Evolutionary conservation across 2,113 vertebrate genomes (phyloP).

Genomic region (Microcebus tavaratra): DNA sequence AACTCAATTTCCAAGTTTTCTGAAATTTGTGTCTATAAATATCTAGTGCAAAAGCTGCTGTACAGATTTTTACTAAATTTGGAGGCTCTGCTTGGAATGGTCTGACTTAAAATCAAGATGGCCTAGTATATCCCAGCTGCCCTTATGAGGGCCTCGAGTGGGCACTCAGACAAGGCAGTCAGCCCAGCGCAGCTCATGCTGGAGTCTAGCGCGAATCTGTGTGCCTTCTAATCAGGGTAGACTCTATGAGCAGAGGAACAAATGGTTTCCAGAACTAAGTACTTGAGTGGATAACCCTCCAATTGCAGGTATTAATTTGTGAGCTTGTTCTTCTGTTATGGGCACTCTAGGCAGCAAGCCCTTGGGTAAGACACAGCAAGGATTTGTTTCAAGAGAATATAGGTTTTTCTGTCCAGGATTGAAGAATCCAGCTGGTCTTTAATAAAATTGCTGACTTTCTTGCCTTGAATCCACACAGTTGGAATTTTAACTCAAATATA

Average conservation of each 20-base stretch:
- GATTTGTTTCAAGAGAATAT: background rate
- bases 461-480: background rate
- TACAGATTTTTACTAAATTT: background rate
- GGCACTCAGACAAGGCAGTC: background rate
- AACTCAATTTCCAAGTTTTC: background rate
- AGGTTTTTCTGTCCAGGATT: background rate
- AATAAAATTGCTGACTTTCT: background rate
- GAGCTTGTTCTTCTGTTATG: background rate
- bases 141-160: background rate
- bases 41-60: background rate
- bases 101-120: background rate
- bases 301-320: background rate
- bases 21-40: background rate
- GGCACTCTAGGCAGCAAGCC: background rate
- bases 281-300: background rate
- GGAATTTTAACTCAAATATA: conserved; percentile 22
- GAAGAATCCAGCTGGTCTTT: background rate
- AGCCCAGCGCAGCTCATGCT: background rate
- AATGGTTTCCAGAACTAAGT: background rate
- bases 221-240: background rate
- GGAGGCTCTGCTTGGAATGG: background rate
- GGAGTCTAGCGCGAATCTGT: background rate
- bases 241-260: background rate
- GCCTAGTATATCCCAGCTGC: background rate
- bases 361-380: background rate